phyloP scores from a whole-genome alignment of 2,797 vertebrate genomes.

The Alauda arvensis region DNA sequence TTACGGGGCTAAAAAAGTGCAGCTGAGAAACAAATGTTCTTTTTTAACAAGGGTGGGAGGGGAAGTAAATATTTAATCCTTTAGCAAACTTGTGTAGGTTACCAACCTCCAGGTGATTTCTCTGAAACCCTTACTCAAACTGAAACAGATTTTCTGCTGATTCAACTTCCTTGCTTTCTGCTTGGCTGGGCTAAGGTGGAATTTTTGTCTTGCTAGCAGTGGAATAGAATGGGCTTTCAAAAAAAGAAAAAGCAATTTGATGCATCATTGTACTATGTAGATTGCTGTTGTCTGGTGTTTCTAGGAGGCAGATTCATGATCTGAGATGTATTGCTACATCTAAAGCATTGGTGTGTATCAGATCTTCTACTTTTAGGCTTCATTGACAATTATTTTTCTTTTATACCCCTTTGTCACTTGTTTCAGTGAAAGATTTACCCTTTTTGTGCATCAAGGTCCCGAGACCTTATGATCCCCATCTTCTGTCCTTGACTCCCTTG shows the following conservation, averaged over 20 bases:
- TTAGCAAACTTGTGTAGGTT: not conserved
- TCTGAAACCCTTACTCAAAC: not conserved
- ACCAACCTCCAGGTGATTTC: not conserved
- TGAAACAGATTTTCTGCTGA: not conserved
- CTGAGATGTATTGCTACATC: not conserved
- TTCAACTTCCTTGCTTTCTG: not conserved
- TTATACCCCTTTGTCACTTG: not conserved
- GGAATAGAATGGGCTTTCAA: not conserved
- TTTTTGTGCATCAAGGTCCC: not conserved
- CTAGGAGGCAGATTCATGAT: not conserved
- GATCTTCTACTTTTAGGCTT: not conserved
- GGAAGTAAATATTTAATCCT: not conserved
- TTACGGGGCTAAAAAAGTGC: not conserved
- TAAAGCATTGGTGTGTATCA: not conserved
- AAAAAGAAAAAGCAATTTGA: not conserved
- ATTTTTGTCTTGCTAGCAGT: not conserved
- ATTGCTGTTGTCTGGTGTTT: not conserved
- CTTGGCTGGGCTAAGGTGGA: not conserved
- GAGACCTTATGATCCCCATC: rapidly evolving
- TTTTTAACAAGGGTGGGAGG: not conserved
- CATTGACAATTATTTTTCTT: not conserved
- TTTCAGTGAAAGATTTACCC: not conserved
- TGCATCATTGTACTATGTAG: not conserved
- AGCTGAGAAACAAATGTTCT: not conserved
- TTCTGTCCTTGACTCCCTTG: not conserved